A percentile compares a stretch with the other conserved stretches of the same genome.
These are phyloP conservation scores for Neoaliturus tenellus DNA, from an alignment of 2,888 invertebrate genomes.

Conservation along the genomic window DNA sequence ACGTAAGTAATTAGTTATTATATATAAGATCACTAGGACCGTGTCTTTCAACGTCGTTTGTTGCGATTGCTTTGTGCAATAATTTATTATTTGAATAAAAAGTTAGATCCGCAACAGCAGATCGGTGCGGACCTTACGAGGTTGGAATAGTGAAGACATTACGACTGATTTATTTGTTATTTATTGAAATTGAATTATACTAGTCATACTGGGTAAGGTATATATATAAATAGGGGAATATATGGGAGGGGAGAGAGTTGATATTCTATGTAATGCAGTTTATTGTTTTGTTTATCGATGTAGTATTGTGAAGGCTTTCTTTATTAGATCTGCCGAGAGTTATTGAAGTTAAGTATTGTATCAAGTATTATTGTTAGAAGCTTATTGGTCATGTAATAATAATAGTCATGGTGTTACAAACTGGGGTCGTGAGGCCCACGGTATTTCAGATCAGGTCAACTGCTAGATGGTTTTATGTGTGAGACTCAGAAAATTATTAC, in stretches of 20 bases:
- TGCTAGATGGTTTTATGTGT: neutral
- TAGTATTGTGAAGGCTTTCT: conserved; percentile 50
- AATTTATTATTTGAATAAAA: conserved; percentile 20
- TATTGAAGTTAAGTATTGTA: conserved; percentile 37
- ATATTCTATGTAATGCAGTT: conserved; percentile 55
- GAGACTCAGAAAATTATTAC: neutral
- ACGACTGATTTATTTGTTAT: conserved; percentile 55
- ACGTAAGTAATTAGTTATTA: conserved; percentile 62
- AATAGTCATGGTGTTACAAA: conserved; percentile 46
- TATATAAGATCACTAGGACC: conserved; percentile 64
- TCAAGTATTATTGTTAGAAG: conserved; percentile 32
- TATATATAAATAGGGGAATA: conserved; percentile 62
- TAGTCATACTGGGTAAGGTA: conserved; percentile 49
- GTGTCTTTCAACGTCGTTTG: conserved; percentile 64
- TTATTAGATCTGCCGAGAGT: conserved; percentile 42
- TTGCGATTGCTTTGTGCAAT: conserved; percentile 44
- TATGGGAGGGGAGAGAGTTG: conserved; percentile 65
- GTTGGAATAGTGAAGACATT: conserved; percentile 42
- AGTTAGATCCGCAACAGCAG: conserved; percentile 11
- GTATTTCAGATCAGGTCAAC: neutral
- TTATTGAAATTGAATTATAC: conserved; percentile 47
- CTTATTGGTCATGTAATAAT: conserved; percentile 34
- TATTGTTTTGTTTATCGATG: conserved; percentile 38
- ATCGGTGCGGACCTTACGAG: neutral
- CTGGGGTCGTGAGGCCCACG: neutral